Percentiles rank a stretch among this genome's conserved stretches.
Conservation (phyloP, 1,140 invertebrate genomes). For the Ganaspis sp. region DNA sequence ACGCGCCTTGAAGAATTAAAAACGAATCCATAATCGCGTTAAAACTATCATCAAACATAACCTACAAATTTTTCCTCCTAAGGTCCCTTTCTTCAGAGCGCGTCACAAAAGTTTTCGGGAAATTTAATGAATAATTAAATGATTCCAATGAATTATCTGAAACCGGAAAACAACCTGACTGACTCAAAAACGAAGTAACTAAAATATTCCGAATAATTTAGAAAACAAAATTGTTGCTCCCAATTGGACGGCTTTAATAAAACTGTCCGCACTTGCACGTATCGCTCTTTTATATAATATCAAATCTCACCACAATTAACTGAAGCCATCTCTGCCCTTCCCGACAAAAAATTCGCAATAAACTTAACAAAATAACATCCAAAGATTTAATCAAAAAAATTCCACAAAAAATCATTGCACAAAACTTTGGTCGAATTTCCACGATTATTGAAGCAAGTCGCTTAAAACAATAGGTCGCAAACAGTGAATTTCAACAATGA, state of each 20-base stretch:
- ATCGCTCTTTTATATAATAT: not conserved
- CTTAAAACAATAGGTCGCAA: no score
- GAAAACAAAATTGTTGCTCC: conserved; percentile 2
- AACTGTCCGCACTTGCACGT: not conserved
- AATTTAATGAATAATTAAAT: no score
- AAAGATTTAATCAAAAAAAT: not conserved
- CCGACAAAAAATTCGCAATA: not conserved
- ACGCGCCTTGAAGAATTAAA: no score
- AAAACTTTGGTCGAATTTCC: not conserved
- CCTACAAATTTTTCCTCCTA: no score
- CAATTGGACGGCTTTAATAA: conserved; percentile 14
- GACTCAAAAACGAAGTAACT: not conserved
- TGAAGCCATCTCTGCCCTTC: not conserved
- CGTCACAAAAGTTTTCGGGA: no score
- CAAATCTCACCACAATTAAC: not conserved
- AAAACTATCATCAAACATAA: no score
- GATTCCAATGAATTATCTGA: no score
- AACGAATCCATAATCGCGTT: no score
- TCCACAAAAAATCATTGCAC: not conserved
- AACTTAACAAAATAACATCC: not conserved
- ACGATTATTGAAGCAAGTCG: no score
- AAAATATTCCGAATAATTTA: no score
- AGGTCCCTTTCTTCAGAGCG: no score
- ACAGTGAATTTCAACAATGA: no score
- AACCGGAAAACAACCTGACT: not conserved